Percentiles rank a stretch among this genome's conserved stretches.
phyloP scores from a whole-genome alignment of 1,140 invertebrate species.

The Laupala kohalensis region DNA sequence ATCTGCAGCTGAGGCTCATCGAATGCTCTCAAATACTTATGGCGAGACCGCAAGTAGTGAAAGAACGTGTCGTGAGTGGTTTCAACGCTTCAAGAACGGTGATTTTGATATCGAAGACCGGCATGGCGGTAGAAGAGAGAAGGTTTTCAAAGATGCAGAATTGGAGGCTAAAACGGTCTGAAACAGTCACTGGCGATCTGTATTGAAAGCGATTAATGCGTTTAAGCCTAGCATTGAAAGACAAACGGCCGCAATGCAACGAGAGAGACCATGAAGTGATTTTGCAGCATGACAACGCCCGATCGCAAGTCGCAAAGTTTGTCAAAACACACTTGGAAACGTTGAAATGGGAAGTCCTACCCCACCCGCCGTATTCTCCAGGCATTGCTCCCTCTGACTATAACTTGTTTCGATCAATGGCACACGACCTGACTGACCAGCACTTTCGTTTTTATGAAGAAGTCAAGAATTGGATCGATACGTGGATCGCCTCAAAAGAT shows the following conservation, averaged over 20 bases:
- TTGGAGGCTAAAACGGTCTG: neutral
- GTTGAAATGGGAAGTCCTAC: conserved; percentile 19
- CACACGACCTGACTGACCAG: conserved; percentile 17
- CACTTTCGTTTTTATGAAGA: conserved; percentile 17
- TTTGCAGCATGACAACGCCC: neutral
- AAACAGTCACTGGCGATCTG: neutral
- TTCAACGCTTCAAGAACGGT: conserved; percentile 17
- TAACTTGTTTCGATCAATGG: conserved; percentile 19
- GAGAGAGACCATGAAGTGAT: neutral
- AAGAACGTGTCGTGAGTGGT: conserved; percentile 15
- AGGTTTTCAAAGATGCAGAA: too few relatives aligned
- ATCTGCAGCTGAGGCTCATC: too few relatives aligned
- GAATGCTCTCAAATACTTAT: conserved; percentile 10
- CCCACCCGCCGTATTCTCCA: conserved; percentile 20
- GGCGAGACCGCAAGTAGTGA: conserved; percentile 12
- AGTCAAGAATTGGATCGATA: conserved; percentile 17
- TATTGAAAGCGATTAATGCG: neutral
- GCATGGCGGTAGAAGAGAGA: too few relatives aligned
- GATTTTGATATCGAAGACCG: conserved; percentile 18
- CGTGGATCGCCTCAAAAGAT: conserved; percentile 18
- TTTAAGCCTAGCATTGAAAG: conserved; percentile 1
- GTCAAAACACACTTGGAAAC: conserved; percentile 11
- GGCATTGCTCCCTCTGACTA: conserved; percentile 21
- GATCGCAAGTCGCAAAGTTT: too few relatives aligned
- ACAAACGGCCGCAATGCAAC: neutral